Base-by-base conservation (phyloP, 1,140 invertebrate genomes). In the Drosophila yakuba region DNA sequence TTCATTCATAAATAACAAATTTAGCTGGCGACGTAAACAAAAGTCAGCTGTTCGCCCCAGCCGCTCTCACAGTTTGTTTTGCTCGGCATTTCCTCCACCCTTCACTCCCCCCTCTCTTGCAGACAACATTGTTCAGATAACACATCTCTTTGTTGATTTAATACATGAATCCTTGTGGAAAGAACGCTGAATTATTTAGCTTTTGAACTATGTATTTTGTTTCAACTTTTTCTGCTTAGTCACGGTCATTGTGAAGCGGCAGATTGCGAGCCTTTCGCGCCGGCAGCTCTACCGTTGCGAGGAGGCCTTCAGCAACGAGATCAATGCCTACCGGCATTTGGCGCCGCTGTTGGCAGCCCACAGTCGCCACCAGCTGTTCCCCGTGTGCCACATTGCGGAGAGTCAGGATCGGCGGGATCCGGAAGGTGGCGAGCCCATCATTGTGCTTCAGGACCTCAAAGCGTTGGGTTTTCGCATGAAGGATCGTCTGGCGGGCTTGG, bases 1-100 rank as follows among this genome's bases (percentile, higher is more conserved):
- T 88, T 88, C 83, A 88, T 88, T 88, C 83, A 88, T 88, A 89
- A 88, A 83, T 83, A 89, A 83, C 83, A 88, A 83, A 80, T 72
- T 60, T 83, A 64, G 63, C 43, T 60, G 1, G 47, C 52, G 50
- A 32, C 39, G 83, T 89, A 89, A 89, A 89, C 84, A 89, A 89
- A 80, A 72, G 73, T 66, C 84, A 89, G 85, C 85, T 89, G 84
- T 84, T 84, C 5, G 20, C 14, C 12, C 38, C 38, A 35, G 38
- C 50, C 73, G 60, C 57, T 51, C 55, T 45, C 78, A 56, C 45
- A 14, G 39, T 57, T 58, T 62, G 57, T 73, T 59, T 74, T 62
- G 57, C 43, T 77, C 50, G 61, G 45, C 60, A 7, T 54, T 71
- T 78, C 23, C 59, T 52, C 44, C 14, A 32, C 39, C 23, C 43